These are phyloP conservation scores for Eriosoma lanigerum DNA, from an alignment of 1,140 invertebrate genomes.

Conservation along the genomic window DNA sequence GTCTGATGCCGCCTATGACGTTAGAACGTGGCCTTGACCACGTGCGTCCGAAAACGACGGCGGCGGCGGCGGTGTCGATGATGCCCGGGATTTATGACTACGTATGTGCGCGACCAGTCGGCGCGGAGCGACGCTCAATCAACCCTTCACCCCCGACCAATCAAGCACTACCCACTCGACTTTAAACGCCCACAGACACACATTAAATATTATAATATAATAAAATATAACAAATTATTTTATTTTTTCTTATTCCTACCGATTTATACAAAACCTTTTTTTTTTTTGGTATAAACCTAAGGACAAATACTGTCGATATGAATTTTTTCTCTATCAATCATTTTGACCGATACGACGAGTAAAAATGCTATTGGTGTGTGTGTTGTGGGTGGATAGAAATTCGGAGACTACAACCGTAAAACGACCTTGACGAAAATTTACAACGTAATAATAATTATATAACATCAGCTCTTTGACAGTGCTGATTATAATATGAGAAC, in stretches of 20 bases:
- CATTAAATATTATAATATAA: background rate
- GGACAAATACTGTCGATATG: background rate
- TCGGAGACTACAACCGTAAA: too few relatives aligned
- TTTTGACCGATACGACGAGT: too few relatives aligned
- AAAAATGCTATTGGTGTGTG: too few relatives aligned
- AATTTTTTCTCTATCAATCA: background rate
- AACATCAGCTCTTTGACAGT: too few relatives aligned
- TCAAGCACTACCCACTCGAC: background rate
- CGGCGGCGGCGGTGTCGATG: background rate
- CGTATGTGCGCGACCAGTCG: background rate
- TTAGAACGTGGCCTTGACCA: constrained; percentile 39
- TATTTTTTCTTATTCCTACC: background rate
- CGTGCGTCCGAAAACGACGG: background rate
- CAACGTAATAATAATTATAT: too few relatives aligned
- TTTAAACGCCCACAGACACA: background rate
- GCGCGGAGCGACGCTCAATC: constrained; percentile 16
- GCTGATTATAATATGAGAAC: too few relatives aligned
- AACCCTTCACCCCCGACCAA: too few relatives aligned
- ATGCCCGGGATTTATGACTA: constrained; percentile 18
- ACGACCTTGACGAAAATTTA: background rate
- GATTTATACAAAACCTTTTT: background rate
- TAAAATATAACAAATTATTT: too few relatives aligned
- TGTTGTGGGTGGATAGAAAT: too few relatives aligned
- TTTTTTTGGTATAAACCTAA: background rate
- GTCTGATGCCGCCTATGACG: constrained; percentile 17